Percentiles rank a stretch among this genome's conserved stretches.
Evolutionary conservation across 2,797 vertebrate species (phyloP).

Genomic region (Brachyrhaphis roseni): DNA sequence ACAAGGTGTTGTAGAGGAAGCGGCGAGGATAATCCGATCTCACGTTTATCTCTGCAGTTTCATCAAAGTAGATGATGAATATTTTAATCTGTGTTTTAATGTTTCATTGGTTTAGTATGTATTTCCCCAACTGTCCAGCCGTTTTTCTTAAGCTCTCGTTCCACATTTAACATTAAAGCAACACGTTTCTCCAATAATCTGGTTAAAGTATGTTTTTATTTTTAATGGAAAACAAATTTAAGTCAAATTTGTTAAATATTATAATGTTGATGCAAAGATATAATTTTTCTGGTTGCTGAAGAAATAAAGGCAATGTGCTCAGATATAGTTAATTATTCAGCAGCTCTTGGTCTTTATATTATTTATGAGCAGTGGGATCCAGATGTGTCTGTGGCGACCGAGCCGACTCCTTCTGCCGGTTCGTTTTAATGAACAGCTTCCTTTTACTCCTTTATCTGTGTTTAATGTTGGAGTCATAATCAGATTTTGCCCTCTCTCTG

Average conservation of each 20-base stretch:
- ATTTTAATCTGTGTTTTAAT: slow-evolving; percentile 68
- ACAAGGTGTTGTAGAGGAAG: slow-evolving; percentile 92
- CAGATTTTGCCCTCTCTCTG: background rate
- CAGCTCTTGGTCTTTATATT: slow-evolving; percentile 53
- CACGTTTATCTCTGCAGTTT: slow-evolving; percentile 26
- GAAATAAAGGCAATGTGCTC: slow-evolving; percentile 24
- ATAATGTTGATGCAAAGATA: slow-evolving; percentile 12
- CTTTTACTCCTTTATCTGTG: background rate
- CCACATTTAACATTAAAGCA: slow-evolving; percentile 4
- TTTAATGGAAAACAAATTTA: background rate
- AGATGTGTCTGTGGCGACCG: background rate
- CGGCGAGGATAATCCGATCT: background rate
- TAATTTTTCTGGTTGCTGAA: slow-evolving; percentile 43
- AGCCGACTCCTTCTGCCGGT: background rate
- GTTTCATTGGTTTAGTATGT: slow-evolving; percentile 10
- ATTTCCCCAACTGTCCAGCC: background rate
- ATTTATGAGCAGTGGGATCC: slow-evolving; percentile 45
- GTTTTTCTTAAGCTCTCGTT: slow-evolving; percentile 37
- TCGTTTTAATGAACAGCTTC: background rate
- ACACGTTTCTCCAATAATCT: slow-evolving; percentile 14
- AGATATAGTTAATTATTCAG: slow-evolving; percentile 58
- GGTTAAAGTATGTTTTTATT: slow-evolving; percentile 18
- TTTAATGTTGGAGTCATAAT: background rate
- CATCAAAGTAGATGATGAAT: slow-evolving; percentile 47
- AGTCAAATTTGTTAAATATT: slow-evolving; percentile 31